phyloP scores from a whole-genome alignment of 2,113 vertebrate genomes.

The Cephalopholis sonnerati region DNA sequence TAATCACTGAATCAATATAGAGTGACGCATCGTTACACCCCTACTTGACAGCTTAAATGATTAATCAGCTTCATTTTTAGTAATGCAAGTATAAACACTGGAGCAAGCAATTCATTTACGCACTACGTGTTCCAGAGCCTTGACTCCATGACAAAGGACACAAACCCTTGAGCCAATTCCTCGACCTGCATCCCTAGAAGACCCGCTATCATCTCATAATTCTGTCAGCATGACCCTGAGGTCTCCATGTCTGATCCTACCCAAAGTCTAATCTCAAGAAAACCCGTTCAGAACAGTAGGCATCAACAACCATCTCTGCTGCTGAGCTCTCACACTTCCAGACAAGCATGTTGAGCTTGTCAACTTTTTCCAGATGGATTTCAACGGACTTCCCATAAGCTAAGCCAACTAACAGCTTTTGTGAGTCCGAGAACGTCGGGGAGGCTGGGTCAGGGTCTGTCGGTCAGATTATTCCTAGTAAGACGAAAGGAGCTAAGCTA shows the following conservation, averaged over 20 bases:
- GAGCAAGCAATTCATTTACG: neutral
- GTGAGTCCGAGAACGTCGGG: conserved; percentile 2
- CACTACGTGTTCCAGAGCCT: neutral
- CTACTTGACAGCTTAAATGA: conserved; percentile 25
- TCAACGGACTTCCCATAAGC: conserved; percentile 34
- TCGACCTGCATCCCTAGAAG: conserved; percentile 19
- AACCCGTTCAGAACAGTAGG: conserved; percentile 12
- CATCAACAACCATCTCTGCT: conserved; percentile 39
- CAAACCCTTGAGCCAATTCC: neutral
- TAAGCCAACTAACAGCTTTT: conserved; percentile 35
- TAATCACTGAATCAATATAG: too few relatives aligned
- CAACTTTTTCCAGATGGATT: conserved; percentile 68
- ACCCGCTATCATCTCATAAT: conserved; percentile 47
- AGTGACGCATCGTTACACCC: too few relatives aligned
- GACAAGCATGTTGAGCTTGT: conserved; percentile 48
- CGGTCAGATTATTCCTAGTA: conserved; percentile 53
- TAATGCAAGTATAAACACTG: conserved; percentile 16
- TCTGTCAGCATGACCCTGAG: conserved; percentile 16
- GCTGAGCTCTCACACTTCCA: conserved; percentile 24
- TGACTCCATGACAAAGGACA: neutral
- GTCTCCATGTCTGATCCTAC: conserved; percentile 24
- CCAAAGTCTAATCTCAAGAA: neutral
- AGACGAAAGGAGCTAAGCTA: conserved; percentile 11
- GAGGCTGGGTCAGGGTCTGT: neutral
- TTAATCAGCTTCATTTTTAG: conserved; percentile 27